Conservation (phyloP, 2,113 vertebrate species). For the Ptychochromis oligacanthus region DNA sequence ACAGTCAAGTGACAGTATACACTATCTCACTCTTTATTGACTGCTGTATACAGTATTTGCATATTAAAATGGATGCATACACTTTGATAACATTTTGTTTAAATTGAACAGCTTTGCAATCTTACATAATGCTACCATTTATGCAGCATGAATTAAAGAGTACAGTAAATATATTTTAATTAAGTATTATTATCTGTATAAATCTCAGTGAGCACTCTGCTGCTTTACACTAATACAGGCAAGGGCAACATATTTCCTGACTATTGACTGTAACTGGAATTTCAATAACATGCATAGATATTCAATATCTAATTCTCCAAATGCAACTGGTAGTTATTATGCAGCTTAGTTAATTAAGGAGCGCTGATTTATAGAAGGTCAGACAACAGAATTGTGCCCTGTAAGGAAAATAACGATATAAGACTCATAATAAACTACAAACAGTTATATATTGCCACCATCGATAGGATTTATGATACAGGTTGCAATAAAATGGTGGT, state of each 20-base stretch:
- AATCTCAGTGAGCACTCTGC: background rate
- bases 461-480: constrained; percentile 85
- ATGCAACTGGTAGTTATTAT: constrained; percentile 66
- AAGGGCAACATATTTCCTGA: constrained; percentile 4
- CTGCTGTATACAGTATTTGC: background rate
- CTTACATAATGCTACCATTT: background rate
- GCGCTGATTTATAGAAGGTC: constrained; percentile 63
- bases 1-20: background rate
- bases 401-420: constrained; percentile 73
- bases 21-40: background rate
- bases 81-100: background rate
- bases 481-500: constrained; percentile 86
- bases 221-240: background rate
- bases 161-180: background rate
- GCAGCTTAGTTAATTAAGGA: constrained; percentile 56
- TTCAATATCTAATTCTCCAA: constrained; percentile 75
- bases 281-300: constrained; percentile 49
- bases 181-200: background rate
- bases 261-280: constrained; percentile 24
- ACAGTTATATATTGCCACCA: constrained; percentile 80
- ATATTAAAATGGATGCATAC: background rate
- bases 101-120: background rate
- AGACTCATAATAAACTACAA: constrained; percentile 87
- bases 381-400: constrained; percentile 45
- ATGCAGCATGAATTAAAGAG: background rate